A percentile compares a stretch with the other conserved stretches of the same genome.
These are phyloP conservation scores for Nycticryphes semicollaris DNA, from an alignment of 2,113 vertebrate genomes.

Conservation along the genomic window DNA sequence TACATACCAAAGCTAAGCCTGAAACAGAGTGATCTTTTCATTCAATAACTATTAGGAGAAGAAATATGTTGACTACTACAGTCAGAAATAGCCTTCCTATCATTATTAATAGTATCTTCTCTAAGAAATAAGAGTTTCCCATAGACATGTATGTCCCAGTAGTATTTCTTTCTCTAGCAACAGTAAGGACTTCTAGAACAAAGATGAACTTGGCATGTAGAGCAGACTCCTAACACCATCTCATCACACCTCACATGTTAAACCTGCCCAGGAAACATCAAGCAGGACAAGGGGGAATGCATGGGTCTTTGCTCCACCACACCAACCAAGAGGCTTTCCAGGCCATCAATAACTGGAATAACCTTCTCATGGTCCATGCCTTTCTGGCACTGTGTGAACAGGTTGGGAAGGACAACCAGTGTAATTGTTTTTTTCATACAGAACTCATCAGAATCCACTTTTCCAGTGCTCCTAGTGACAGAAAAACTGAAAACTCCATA, in stretches of 20 bases:
- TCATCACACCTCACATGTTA: neutral
- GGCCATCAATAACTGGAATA: neutral
- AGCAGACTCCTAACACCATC: neutral
- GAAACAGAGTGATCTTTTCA: slow-evolving; percentile 16
- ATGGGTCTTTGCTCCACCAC: neutral
- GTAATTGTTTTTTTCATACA: neutral
- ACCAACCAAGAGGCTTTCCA: neutral
- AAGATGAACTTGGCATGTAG: neutral
- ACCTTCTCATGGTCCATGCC: neutral
- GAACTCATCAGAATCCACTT: neutral
- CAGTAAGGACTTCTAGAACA: neutral
- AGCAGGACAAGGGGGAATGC: neutral
- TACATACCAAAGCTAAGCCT: neutral
- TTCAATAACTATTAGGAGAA: slow-evolving; percentile 3
- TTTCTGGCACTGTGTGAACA: neutral
- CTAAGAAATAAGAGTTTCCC: slow-evolving; percentile 23
- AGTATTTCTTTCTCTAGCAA: neutral
- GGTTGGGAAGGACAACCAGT: neutral
- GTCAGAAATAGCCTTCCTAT: slow-evolving; percentile 34
- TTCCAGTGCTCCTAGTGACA: neutral
- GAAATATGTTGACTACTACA: slow-evolving; percentile 17
- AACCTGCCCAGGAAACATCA: neutral
- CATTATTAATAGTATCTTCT: slow-evolving; percentile 30
- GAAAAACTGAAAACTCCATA: neutral
- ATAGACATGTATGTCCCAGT: neutral